Base-by-base conservation (phyloP, 2,113 vertebrate genomes). In the Himantopus leucocephalus region DNA sequence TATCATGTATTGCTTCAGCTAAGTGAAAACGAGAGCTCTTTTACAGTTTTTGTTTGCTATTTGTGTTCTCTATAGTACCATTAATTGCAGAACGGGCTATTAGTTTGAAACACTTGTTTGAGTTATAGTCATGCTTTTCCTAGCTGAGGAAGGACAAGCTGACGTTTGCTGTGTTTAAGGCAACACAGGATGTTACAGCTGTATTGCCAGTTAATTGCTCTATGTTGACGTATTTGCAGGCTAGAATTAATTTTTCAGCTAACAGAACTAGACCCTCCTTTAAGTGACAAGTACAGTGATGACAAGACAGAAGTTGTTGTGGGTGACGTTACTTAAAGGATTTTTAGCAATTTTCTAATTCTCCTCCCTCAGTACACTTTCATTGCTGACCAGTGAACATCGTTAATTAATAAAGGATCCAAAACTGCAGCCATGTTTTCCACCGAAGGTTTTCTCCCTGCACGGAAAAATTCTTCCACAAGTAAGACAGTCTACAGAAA, bases 81-180 rank as follows among this genome's bases (percentile, higher is more conserved):
- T 74, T 95, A 91, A 92, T 63, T 66, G 30, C 45, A 81, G 45
- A 82, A 58, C 34, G 59, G 22, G 34, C 32, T 64, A 58, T 71
- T 94, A 66, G 39, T 56, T 71, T 88, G 60, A 87, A 97, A 94
- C 47, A 72, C 58, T 92, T 92, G 45, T 85, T 52, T 71, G 43
- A 90, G 64, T 35, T 78, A 72, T 34, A 71, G 19, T 56, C 12
- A 32, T 91, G 47, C 13, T 52, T 56, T 50, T 80, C 34, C 52
- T 85, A 53, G 47, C 14, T 5, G 2, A 37, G 21, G 39, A 89
- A 88, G 80, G 79, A 76, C 34, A 64, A 72, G 32, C 4, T 73
- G 26, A 60, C 75, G 14, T 58, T 94, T 81, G 63, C 35, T 83
- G 29, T 47, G 17, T n/a, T 80, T 75, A 43, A 88, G 63, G 59